phyloP scores from a whole-genome alignment of 2,797 vertebrate species.

The Notamacropus eugenii region DNA sequence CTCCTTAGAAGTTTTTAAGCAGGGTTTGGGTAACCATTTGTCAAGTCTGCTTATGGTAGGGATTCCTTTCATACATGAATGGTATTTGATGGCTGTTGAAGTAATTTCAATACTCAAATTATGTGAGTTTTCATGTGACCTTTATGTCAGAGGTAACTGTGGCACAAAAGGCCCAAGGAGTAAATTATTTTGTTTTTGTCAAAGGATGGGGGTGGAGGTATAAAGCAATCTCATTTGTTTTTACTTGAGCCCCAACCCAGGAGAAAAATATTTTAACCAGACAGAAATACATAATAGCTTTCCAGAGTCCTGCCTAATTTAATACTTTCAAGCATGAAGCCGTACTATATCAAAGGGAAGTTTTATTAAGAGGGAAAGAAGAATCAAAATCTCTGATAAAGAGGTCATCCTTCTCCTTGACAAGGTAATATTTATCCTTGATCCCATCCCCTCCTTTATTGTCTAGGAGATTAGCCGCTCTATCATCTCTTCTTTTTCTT shows the following conservation, averaged over 20 bases:
- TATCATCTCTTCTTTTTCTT: not conserved
- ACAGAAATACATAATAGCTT: not conserved
- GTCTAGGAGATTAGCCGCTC: not conserved
- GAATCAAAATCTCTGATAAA: not conserved
- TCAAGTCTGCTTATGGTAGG: not conserved
- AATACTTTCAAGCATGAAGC: not conserved
- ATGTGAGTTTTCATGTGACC: not conserved
- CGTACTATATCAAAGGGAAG: not conserved
- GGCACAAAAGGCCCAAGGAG: not conserved
- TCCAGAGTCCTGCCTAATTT: not conserved
- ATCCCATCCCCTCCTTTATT: not conserved
- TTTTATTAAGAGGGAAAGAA: not conserved
- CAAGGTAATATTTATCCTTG: not conserved
- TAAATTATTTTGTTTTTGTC: not conserved
- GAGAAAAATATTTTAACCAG: not conserved
- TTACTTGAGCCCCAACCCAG: not conserved
- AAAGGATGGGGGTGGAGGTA: not conserved
- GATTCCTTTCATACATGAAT: not conserved
- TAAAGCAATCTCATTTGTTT: not conserved
- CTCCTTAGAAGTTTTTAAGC: not conserved
- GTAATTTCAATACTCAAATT: not conserved
- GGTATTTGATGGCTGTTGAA: not conserved
- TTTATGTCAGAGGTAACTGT: not conserved
- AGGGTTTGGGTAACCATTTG: not conserved
- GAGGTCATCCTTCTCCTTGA: not conserved